These are phyloP conservation scores for Lycodopsis pacificus DNA, from an alignment of 2,797 vertebrate genomes.

Conservation along the genomic window DNA sequence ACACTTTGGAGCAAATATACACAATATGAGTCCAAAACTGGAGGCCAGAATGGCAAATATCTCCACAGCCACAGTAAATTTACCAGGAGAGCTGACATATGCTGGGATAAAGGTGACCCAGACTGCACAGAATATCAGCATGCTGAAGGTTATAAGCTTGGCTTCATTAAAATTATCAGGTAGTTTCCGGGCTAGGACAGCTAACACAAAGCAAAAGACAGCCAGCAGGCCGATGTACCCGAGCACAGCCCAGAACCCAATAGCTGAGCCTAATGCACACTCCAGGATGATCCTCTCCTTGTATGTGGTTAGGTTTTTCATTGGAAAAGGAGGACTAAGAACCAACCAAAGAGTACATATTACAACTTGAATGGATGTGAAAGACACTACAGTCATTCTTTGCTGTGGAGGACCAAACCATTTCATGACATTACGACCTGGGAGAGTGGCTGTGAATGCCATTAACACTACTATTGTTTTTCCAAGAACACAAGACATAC, in stretches of 20 bases:
- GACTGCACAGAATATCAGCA: no score
- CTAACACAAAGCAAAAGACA: not conserved
- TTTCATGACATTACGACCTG: constrained; percentile 75
- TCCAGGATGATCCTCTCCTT: constrained; percentile 76
- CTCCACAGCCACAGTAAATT: constrained; percentile 79
- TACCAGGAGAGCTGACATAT: constrained; percentile 56
- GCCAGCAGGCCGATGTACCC: constrained; percentile 62
- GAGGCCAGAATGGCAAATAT: constrained; percentile 80
- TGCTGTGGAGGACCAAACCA: constrained; percentile 80
- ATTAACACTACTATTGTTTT: constrained; percentile 80
- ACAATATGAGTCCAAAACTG: no score
- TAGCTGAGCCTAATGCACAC: constrained; percentile 75
- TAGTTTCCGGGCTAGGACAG: no score
- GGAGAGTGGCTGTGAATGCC: constrained; percentile 76
- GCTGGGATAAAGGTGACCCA: no score
- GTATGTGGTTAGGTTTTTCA: constrained; percentile 19
- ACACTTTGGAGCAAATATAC: no score
- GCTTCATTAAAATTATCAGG: no score
- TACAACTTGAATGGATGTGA: constrained; percentile 74
- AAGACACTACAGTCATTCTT: constrained; percentile 71
- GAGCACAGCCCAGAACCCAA: constrained; percentile 75
- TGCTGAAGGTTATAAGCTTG: no score
- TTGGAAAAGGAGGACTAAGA: constrained; percentile 65
- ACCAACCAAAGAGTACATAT: constrained; percentile 75
- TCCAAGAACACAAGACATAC: constrained; percentile 72